Conservation (phyloP, 2,888 invertebrate species). For the Standfussiana lucernea region DNA sequence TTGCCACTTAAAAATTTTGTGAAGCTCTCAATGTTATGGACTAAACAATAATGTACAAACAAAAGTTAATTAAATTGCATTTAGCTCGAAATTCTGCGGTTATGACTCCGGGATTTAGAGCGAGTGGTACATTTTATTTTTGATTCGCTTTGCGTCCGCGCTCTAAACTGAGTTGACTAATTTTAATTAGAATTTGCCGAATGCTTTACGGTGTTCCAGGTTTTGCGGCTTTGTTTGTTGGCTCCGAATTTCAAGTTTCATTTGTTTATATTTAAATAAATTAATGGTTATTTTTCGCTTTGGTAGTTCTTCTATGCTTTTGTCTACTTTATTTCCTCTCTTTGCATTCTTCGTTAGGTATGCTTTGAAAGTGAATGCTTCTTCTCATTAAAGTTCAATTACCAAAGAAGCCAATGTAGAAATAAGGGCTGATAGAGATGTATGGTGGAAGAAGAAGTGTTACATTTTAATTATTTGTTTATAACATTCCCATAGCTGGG, state of each 20-base stretch:
- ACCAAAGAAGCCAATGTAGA: background rate
- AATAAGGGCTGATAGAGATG: background rate
- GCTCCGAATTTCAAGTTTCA: constrained; percentile 40
- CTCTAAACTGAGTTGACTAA: constrained; percentile 48
- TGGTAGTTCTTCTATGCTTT: constrained; percentile 1
- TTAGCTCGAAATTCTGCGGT: constrained; percentile 44
- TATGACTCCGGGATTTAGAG: constrained; percentile 35
- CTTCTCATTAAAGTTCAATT: background rate
- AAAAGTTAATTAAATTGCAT: constrained; percentile 54
- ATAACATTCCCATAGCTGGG: background rate
- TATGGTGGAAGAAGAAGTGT: no score
- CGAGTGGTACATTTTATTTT: constrained; percentile 41
- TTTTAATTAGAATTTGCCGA: constrained; percentile 60
- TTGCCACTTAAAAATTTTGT: background rate
- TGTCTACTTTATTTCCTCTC: constrained; percentile 8
- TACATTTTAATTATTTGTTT: background rate
- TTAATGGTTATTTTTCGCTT: constrained; percentile 22
- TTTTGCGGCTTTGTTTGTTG: constrained; percentile 51
- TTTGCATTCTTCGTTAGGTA: background rate
- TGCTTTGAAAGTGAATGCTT: background rate
- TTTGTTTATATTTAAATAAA: constrained; percentile 39
- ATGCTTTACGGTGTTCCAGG: constrained; percentile 49
- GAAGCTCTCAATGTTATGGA: constrained; percentile 8
- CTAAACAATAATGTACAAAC: constrained; percentile 33
- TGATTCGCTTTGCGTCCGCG: constrained; percentile 48